Evolutionary conservation across 2,113 vertebrate species (phyloP).

Genomic region (Circaetus gallicus): DNA sequence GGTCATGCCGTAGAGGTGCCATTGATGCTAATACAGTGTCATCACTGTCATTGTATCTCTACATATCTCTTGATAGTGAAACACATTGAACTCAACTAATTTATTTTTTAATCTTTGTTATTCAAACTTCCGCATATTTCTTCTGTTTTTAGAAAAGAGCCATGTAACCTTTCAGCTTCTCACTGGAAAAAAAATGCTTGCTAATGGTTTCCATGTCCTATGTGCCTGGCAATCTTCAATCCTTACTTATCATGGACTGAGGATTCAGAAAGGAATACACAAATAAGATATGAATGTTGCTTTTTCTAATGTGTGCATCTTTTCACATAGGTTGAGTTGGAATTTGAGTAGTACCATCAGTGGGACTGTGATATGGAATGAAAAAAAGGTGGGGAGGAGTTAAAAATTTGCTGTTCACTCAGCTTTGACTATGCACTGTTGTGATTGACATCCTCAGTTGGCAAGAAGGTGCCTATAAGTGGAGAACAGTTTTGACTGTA

Average conservation of each 20-base stretch:
- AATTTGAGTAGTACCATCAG: background rate
- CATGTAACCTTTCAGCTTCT: background rate
- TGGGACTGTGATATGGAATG: background rate
- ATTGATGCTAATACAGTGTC: background rate
- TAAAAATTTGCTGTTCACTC: background rate
- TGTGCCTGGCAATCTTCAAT: background rate
- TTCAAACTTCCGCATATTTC: background rate
- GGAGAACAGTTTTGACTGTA: background rate
- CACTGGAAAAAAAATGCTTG: background rate
- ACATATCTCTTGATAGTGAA: background rate
- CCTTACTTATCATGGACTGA: background rate
- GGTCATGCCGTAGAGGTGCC: background rate
- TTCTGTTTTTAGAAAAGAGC: background rate
- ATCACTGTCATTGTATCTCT: background rate
- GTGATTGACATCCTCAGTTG: background rate
- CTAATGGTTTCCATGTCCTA: background rate
- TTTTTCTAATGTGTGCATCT: background rate
- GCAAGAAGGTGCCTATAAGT: background rate
- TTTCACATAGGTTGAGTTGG: background rate
- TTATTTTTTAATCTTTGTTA: background rate
- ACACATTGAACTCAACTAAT: background rate
- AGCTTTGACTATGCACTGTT: background rate
- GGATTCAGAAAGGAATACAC: background rate
- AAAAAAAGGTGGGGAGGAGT: background rate
- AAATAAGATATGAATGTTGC: background rate